A percentile compares a stretch with the other conserved stretches of the same genome.
Evolutionary conservation across 2,888 invertebrate genomes (phyloP).

Genomic region (Cheiracanthium punctorium): DNA sequence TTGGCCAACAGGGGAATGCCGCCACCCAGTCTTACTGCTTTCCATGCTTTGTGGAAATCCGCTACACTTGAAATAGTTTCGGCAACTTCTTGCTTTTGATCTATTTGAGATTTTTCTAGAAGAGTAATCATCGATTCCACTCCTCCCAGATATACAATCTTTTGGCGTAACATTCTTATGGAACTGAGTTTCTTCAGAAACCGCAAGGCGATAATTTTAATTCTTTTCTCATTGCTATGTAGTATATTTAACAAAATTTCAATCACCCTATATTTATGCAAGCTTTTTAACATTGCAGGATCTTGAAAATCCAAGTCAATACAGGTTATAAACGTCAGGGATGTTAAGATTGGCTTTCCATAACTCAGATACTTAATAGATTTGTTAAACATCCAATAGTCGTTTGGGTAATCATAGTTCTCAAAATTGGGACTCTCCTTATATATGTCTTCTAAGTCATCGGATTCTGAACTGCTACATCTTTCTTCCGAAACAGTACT

Average conservation of each 20-base stretch:
- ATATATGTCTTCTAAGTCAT: slow-evolving; percentile 46
- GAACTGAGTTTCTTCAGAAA: slow-evolving; percentile 36
- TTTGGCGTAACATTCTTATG: slow-evolving; percentile 24
- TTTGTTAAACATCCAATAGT: slow-evolving; percentile 49
- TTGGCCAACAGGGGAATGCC: slow-evolving; percentile 43
- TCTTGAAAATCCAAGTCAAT: slow-evolving; percentile 54
- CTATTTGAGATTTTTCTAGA: slow-evolving; percentile 36
- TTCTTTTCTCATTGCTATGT: slow-evolving; percentile 34
- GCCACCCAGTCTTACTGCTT: slow-evolving; percentile 28
- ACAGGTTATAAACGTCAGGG: slow-evolving; percentile 9
- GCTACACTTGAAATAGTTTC: slow-evolving; percentile 39
- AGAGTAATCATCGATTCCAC: slow-evolving; percentile 30
- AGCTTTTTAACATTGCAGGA: slow-evolving; percentile 51
- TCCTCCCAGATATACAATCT: slow-evolving; percentile 50
- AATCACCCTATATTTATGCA: slow-evolving; percentile 26
- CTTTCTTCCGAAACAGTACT: neutral
- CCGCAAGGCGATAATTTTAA: slow-evolving; percentile 34
- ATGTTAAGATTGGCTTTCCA: slow-evolving; percentile 36
- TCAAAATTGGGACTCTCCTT: slow-evolving; percentile 30
- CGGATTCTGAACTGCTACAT: slow-evolving; percentile 52
- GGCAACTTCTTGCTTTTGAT: slow-evolving; percentile 32
- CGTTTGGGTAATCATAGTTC: slow-evolving; percentile 34
- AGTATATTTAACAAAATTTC: slow-evolving; percentile 43
- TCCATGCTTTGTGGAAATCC: slow-evolving; percentile 52
- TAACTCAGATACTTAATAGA: slow-evolving; percentile 35